Base-by-base conservation (phyloP, 2,797 vertebrate species). In the Danio albolineatus region DNA sequence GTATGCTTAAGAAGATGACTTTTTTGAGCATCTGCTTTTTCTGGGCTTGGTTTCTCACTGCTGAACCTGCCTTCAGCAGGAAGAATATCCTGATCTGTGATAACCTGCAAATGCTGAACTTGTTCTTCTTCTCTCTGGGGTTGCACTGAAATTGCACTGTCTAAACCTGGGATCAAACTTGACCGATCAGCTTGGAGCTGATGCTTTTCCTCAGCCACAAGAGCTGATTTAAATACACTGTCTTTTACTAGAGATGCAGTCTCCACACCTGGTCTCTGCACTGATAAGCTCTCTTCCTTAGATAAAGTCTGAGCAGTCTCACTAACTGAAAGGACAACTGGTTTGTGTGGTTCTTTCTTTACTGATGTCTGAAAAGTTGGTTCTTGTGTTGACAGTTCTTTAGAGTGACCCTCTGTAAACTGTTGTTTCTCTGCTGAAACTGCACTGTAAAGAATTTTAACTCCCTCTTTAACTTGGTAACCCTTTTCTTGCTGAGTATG, bases 381-480 rank as follows among this genome's bases (percentile, higher is more conserved):
- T 60, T 94, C 91, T 60, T 90, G 81, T 36, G 86, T 81, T 56
- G 86, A 79, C n/a, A 95, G 61, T 19, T 91, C 89, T 48, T 80
- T 69, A 36, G 91, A 83, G 75, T 94, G 93, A 36, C 87, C 90
- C 43, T 94, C 94, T 54, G 85, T 75, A 4, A 95, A 86, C 73
- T 90, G 80, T 7, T 46, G 89, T 44, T 92, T 92, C 69, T 94
- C 93, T 28, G 89, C 78, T 66, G 91, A 92, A 74, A 94, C 87
- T 39, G 92, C 91, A 0, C 94, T 91, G 73, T 94, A 94, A 60
- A 95, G 87, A 79, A 93, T 94, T 83, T 93, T 94, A 59, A 93
- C 82, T 6, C 93, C 94, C 82, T 96, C 95, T 74, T 91, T 94
- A 7, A 93, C 91, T 76, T 90, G 87, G 82, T 93, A 93, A 67